Percentiles rank a stretch among this genome's conserved stretches.
Conservation (phyloP, 2,797 vertebrate genomes). For the Tachyglossus aculeatus region DNA sequence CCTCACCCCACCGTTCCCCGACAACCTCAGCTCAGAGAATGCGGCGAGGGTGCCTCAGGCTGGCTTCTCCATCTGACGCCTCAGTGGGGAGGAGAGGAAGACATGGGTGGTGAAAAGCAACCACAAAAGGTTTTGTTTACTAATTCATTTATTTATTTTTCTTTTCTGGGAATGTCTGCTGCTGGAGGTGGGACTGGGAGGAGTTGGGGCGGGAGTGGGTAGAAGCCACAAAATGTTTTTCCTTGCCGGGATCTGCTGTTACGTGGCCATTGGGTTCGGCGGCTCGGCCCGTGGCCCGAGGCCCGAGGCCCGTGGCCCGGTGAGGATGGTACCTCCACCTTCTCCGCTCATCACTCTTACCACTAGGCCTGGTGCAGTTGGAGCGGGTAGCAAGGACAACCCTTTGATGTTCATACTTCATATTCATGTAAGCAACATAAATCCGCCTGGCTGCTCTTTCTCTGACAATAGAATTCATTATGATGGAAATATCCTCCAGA, state of each 20-base stretch:
- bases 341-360: background rate
- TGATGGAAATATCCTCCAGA: conserved; percentile 68
- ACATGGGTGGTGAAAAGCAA: too few species aligned
- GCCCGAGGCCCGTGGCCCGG: too few species aligned
- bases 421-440: conserved; percentile 64
- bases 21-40: too few species aligned
- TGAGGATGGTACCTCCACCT: fast-evolving
- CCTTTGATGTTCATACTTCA: conserved; percentile 46
- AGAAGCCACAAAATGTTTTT: fast-evolving
- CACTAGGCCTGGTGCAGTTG: background rate
- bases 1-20: too few species aligned
- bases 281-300: fast-evolving
- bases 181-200: background rate
- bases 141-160: too few species aligned
- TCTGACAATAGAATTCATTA: conserved; percentile 68
- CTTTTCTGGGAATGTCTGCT: too few species aligned
- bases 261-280: fast-evolving
- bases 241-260: background rate
- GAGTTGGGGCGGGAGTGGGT: background rate
- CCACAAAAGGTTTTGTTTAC: too few species aligned
- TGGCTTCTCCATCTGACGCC: too few species aligned
- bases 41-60: too few species aligned
- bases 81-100: too few species aligned
- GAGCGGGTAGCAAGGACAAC: conserved; percentile 22
- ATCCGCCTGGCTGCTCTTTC: conserved; percentile 63